phyloP scores from a whole-genome alignment of 2,797 vertebrate species.

The Myotis findleyi region DNA sequence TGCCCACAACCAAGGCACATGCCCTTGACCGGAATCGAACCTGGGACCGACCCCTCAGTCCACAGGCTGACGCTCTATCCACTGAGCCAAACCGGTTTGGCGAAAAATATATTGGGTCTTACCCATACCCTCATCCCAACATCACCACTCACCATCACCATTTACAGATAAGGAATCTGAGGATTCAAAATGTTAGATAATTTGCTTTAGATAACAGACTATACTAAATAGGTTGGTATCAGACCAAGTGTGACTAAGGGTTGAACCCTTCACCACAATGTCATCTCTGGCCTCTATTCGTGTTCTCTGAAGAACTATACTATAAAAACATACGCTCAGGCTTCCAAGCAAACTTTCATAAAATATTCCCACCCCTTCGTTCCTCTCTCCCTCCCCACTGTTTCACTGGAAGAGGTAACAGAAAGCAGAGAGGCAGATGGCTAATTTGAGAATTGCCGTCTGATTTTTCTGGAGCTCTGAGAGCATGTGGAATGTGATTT shows the following conservation, averaged over 20 bases:
- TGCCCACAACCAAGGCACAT: no score
- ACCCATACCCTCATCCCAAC: background rate
- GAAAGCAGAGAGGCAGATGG: slow-evolving; percentile 61
- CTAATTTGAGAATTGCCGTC: slow-evolving; percentile 58
- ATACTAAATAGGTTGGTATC: background rate
- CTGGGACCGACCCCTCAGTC: no score
- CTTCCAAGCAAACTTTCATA: slow-evolving; percentile 36
- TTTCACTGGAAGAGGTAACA: slow-evolving; percentile 45
- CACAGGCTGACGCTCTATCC: no score
- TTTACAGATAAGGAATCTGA: background rate
- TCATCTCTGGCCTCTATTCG: background rate
- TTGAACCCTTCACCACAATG: background rate
- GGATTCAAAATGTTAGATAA: background rate
- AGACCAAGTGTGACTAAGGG: background rate
- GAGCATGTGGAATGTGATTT: slow-evolving; percentile 36
- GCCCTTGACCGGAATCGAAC: no score
- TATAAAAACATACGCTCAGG: background rate
- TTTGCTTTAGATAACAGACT: background rate
- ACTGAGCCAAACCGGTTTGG: no score
- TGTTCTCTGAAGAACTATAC: background rate
- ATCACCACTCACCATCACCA: background rate
- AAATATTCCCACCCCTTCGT: background rate
- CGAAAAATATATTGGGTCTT: background rate
- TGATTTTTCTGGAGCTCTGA: slow-evolving; percentile 60
- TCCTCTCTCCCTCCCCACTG: background rate